Evolutionary conservation across 2,797 vertebrate genomes (phyloP).

Genomic region (Bradypus variegatus): DNA sequence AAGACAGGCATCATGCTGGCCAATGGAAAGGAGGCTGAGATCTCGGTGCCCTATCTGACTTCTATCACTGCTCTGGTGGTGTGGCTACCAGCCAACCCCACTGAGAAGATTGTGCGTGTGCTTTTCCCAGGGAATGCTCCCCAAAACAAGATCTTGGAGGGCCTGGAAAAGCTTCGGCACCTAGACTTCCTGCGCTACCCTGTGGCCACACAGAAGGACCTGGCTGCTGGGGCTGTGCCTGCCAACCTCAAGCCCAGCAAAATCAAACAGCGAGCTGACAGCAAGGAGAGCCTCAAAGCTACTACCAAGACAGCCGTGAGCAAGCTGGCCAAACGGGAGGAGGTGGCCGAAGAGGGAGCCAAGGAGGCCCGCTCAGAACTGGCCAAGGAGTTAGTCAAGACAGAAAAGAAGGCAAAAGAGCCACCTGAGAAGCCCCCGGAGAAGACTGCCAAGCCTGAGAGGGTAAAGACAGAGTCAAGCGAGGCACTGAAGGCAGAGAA

Average conservation of each 20-base stretch:
- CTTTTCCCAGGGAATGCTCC: slow-evolving; percentile 98
- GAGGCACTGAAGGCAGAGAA: slow-evolving; percentile 87
- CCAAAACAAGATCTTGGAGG: slow-evolving; percentile 99
- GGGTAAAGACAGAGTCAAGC: slow-evolving; percentile 77
- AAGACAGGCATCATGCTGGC: slow-evolving; percentile 94
- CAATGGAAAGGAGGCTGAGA: slow-evolving; percentile 96
- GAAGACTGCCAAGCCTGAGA: slow-evolving; percentile 84
- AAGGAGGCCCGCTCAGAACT: slow-evolving; percentile 83
- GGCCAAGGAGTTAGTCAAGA: slow-evolving; percentile 83
- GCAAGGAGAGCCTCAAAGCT: slow-evolving; percentile 97
- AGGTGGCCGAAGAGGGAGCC: slow-evolving; percentile 79
- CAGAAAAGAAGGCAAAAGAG: slow-evolving; percentile 88
- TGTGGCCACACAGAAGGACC: slow-evolving; percentile 94
- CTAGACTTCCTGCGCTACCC: slow-evolving; percentile 95
- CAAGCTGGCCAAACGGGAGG: slow-evolving; percentile 86
- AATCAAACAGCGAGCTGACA: slow-evolving; percentile 93
- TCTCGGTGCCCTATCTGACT: slow-evolving; percentile 97
- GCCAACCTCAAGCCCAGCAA: slow-evolving; percentile 91
- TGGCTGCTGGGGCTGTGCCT: slow-evolving; percentile 83
- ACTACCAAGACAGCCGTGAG: slow-evolving; percentile 82
- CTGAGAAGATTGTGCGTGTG: slow-evolving; percentile 96
- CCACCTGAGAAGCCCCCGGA: slow-evolving; percentile 79
- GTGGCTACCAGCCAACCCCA: slow-evolving; percentile 94
- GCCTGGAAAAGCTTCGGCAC: slow-evolving; percentile 95
- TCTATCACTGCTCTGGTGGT: slow-evolving; percentile 97